These are phyloP conservation scores for Knipowitschia caucasica DNA, from an alignment of 2,797 vertebrate species.

Conservation along the genomic window DNA sequence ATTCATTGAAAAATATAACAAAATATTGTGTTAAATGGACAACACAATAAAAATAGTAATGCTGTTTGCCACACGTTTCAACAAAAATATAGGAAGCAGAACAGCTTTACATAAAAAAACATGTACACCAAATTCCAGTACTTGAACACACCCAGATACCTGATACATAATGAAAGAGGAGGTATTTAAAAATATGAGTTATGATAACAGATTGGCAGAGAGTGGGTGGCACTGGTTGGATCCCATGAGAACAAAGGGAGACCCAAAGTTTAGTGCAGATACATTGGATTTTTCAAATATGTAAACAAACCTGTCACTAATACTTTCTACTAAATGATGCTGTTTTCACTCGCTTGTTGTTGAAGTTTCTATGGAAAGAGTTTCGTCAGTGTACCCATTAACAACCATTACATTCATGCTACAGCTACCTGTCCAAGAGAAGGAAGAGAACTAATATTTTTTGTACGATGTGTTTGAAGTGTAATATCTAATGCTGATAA, in stretches of 20 bases:
- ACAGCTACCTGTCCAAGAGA: neutral
- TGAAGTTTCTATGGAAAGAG: too few species aligned
- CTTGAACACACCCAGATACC: constrained; percentile 49
- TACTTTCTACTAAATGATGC: neutral
- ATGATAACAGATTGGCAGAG: constrained; percentile 42
- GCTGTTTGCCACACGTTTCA: constrained; percentile 4
- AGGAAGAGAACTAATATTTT: neutral
- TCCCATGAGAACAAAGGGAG: constrained; percentile 12
- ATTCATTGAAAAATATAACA: neutral
- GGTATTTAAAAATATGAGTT: constrained; percentile 35
- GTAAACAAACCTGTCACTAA: too few species aligned
- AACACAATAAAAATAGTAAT: neutral
- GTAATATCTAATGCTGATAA: neutral
- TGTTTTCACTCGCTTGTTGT: neutral
- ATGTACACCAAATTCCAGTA: constrained; percentile 53
- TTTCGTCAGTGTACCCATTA: neutral
- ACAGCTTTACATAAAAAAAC: constrained; percentile 40
- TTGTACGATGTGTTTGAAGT: neutral
- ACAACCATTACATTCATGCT: neutral
- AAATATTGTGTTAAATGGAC: neutral
- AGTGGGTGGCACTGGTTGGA: constrained; percentile 22
- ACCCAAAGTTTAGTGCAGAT: constrained; percentile 13
- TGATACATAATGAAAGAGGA: constrained; percentile 58
- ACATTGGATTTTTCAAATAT: neutral
- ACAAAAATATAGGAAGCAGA: constrained; percentile 12